phyloP scores from a whole-genome alignment of 2,113 vertebrate genomes.

The Sitta europaea region DNA sequence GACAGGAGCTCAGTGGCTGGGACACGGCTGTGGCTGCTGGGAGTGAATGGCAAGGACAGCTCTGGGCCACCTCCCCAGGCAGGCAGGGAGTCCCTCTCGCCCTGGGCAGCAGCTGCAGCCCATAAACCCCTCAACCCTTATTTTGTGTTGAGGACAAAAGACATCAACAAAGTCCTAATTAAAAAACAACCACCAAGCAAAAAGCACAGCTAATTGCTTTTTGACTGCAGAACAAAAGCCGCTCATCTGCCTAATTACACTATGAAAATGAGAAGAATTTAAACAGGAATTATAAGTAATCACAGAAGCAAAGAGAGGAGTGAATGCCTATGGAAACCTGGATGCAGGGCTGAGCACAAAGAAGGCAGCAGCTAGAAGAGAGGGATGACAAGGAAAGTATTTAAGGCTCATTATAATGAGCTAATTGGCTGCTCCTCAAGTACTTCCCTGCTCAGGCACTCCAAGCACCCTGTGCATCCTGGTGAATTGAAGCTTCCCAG shows the following conservation, averaged over 20 bases:
- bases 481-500: neutral
- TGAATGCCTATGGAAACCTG: neutral
- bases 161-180: conserved; percentile 43
- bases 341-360: neutral
- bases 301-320: conserved; percentile 1
- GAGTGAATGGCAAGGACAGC: neutral
- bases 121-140: neutral
- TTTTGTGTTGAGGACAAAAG: conserved; percentile 29
- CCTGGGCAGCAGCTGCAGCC: neutral
- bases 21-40: neutral
- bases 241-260: conserved; percentile 43
- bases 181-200: conserved; percentile 41
- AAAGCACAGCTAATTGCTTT: conserved; percentile 62
- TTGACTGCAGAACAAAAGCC: conserved; percentile 45
- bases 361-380: neutral
- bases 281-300: conserved; percentile 49
- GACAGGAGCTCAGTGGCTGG: neutral
- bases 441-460: neutral
- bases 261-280: conserved; percentile 52
- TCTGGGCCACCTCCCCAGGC: neutral
- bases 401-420: neutral
- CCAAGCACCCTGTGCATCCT: neutral
- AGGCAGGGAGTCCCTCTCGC: neutral
- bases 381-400: neutral
- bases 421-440: neutral